Percentiles rank a stretch among this genome's conserved stretches.
Evolutionary conservation across 2,888 invertebrate species (phyloP).

Genomic region (Melieria omissa): DNA sequence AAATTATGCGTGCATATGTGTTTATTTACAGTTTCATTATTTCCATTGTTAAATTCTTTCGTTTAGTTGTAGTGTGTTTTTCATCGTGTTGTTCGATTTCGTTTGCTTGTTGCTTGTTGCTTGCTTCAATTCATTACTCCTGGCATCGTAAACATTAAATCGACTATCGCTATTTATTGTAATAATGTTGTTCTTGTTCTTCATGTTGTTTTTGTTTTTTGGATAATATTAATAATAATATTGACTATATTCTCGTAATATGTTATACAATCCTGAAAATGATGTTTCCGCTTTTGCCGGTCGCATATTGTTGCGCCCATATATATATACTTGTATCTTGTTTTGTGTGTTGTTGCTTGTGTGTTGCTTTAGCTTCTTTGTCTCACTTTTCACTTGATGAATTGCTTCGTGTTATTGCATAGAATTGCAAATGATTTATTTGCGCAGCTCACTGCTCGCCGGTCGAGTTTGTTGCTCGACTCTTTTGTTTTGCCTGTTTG

Average conservation of each 20-base stretch:
- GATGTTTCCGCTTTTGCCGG: conserved; percentile 41
- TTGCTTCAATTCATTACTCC: neutral
- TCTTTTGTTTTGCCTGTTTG: neutral
- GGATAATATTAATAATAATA: conserved; percentile 48
- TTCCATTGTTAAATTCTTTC: conserved; percentile 40
- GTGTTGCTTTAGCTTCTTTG: conserved; percentile 32
- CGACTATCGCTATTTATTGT: conserved; percentile 23
- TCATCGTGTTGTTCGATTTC: neutral
- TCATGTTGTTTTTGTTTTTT: conserved; percentile 45
- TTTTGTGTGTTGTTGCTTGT: conserved; percentile 19
- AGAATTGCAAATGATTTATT: conserved; percentile 21
- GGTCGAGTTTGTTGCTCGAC: neutral
- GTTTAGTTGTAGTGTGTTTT: conserved; percentile 36
- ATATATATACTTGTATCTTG: conserved; percentile 26
- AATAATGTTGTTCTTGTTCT: conserved; percentile 37
- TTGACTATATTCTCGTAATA: conserved; percentile 54
- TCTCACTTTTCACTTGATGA: conserved; percentile 12
- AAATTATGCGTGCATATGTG: conserved; percentile 45
- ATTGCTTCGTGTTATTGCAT: conserved; percentile 29
- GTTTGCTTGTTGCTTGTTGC: conserved; percentile 12
- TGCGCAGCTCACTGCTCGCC: neutral
- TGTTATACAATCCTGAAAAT: conserved; percentile 58
- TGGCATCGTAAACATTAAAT: conserved; percentile 17
- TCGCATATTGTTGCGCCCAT: conserved; percentile 28
- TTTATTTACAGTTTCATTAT: conserved; percentile 45